Evolutionary conservation across 2,888 invertebrate species (phyloP), one percentile per base, ranked within the genome.

Genomic region (Scrobipalpa costella): DNA sequence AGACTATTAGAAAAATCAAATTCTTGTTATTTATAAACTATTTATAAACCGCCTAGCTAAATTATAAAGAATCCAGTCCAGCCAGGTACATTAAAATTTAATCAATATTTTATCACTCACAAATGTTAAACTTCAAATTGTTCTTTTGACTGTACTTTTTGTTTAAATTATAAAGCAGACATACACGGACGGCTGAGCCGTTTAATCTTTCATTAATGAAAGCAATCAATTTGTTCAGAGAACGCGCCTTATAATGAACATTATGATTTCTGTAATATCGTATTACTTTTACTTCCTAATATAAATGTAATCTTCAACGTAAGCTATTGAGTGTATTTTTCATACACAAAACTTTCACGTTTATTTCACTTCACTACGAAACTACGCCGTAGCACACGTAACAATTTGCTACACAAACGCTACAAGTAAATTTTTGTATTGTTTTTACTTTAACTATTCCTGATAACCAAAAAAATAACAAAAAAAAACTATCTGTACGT

Each of bases 131-230:
- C 11, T 2, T 40, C 13, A 3, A 3, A 13, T 11, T 44, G 15
- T 44, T n/a, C 44, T 44, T 15, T n/a, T n/a, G 44, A 44, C 44
- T 44, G 44, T 44, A 44, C 44, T 44, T 40, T 15, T 44, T 44
- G n/a, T 49, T 15, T 49, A 19, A 19, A 49, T 21, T 52, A 7
- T 9, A 17, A 6, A 52, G n/a, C 47, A 33, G 11, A 1, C 15
- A 17, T 27, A 19, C 36, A 52, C 17, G 52, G 62, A 19, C 38
- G 59, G 58, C 52, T 27, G 40, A 40, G 33, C 5, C 19, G 9
- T 57, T 21, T 57, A 63, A 63, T 62, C 57, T 40, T 55, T 33
- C 62, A 44, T 44, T 55, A 34, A 44, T 21, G 57, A 57, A 47
- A 15, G 52, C 33, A 63, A 40, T 59, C 44, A 57, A 33, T 44